These are phyloP conservation scores for Melospiza melodia DNA, from an alignment of 2,113 vertebrate genomes.

Conservation along the genomic window DNA sequence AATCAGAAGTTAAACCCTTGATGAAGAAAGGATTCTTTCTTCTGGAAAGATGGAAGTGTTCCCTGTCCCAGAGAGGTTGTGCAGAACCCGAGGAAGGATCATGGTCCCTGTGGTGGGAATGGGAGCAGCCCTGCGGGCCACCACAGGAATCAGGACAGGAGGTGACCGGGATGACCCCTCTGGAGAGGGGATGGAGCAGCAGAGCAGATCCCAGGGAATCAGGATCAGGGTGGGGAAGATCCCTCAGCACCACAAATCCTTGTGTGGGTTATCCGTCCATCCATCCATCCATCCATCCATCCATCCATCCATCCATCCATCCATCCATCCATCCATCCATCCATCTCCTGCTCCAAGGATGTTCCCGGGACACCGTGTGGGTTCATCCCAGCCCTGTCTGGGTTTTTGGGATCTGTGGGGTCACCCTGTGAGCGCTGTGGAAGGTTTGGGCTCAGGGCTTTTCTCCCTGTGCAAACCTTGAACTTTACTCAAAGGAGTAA, in stretches of 20 bases:
- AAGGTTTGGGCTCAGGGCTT: background rate
- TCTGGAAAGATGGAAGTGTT: background rate
- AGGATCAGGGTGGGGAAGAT: background rate
- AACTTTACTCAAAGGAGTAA: background rate
- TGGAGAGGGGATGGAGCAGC: background rate
- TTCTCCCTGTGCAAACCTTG: background rate
- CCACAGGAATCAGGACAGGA: background rate
- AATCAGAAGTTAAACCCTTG: background rate
- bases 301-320: background rate
- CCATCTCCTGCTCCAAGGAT: background rate
- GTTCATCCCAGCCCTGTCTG: background rate
- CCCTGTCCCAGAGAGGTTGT: background rate
- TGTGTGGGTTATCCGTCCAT: fast-evolving
- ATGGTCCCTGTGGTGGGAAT: fast-evolving
- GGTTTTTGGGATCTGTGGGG: background rate
- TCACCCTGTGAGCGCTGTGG: background rate
- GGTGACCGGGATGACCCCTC: background rate
- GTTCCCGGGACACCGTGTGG: fast-evolving
- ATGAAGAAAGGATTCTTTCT: background rate
- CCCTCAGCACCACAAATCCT: background rate
- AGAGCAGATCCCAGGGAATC: background rate
- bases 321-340: background rate
- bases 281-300: background rate
- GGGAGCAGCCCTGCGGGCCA: background rate
- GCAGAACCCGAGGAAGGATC: background rate